phyloP scores from a whole-genome alignment of 2,113 vertebrate species.

The Passer domesticus region DNA sequence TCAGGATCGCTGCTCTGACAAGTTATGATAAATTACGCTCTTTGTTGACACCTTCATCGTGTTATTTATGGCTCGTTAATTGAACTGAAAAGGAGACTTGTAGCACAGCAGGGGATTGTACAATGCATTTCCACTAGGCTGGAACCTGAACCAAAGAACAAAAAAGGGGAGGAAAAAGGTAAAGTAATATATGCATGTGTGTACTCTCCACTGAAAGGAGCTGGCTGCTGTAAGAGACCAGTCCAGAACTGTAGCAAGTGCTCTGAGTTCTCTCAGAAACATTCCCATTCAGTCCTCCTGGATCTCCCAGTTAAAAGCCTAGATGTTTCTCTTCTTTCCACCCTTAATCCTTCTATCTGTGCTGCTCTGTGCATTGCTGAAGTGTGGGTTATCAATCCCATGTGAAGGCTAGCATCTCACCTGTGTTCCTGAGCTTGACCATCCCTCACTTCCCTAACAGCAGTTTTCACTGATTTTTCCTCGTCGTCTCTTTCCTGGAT shows the following conservation, averaged over 20 bases:
- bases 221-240: neutral
- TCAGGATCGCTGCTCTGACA: slow-evolving; percentile 83
- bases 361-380: neutral
- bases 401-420: neutral
- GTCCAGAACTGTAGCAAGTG: neutral
- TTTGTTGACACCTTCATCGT: slow-evolving; percentile 98
- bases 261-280: neutral
- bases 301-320: neutral
- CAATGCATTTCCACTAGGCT: slow-evolving; percentile 59
- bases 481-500: neutral
- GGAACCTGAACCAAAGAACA: slow-evolving; percentile 58
- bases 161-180: neutral
- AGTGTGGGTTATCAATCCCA: neutral
- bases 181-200: neutral
- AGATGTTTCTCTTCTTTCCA: neutral
- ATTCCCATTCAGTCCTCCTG: neutral
- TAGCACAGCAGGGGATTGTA: slow-evolving; percentile 81
- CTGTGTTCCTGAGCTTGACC: neutral
- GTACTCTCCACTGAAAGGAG: neutral
- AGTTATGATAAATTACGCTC: slow-evolving; percentile 93
- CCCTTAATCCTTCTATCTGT: neutral
- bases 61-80: slow-evolving; percentile 99
- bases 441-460: neutral
- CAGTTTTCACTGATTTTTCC: neutral
- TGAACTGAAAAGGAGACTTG: slow-evolving; percentile 92